These are phyloP conservation scores for Gandaritis pyraliata DNA, from an alignment of 2,888 invertebrate species.

Conservation along the genomic window DNA sequence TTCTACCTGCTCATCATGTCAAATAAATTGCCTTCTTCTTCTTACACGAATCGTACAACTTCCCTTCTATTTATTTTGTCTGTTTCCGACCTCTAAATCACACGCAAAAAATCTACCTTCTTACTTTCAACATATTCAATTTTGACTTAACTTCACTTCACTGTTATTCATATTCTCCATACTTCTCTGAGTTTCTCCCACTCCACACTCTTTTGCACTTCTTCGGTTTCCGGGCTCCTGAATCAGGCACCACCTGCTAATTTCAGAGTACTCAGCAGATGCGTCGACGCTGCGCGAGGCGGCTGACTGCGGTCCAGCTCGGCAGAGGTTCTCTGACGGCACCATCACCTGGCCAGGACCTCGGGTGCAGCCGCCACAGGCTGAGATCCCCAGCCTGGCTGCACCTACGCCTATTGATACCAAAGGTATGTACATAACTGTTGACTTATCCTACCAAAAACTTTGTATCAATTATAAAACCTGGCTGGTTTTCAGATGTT, in stretches of 20 bases:
- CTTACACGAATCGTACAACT: too few species aligned
- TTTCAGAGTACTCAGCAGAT: conserved; percentile 77
- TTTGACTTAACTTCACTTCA: too few species aligned
- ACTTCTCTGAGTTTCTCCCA: neutral
- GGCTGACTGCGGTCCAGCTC: conserved; percentile 79
- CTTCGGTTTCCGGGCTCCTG: conserved; percentile 35
- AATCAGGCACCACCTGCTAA: conserved; percentile 21
- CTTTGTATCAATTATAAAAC: neutral
- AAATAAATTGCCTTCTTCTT: too few species aligned
- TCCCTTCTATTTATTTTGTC: too few species aligned
- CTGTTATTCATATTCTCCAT: too few species aligned
- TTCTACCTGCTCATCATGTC: too few species aligned
- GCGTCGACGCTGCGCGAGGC: conserved; percentile 77
- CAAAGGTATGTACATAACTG: conserved; percentile 79
- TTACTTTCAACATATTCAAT: too few species aligned
- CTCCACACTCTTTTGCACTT: conserved; percentile 5
- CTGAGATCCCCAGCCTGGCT: conserved; percentile 73
- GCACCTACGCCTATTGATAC: conserved; percentile 75
- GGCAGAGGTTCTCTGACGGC: conserved; percentile 84
- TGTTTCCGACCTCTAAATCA: too few species aligned
- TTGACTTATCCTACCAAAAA: neutral
- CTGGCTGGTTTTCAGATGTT: too few species aligned
- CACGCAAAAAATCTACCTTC: too few species aligned
- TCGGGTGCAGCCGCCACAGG: conserved; percentile 74
- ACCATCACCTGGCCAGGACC: conserved; percentile 84